These are phyloP conservation scores for Caenorhabditis sulstoni DNA, from an alignment of 2,888 invertebrate genomes.

Conservation along the genomic window DNA sequence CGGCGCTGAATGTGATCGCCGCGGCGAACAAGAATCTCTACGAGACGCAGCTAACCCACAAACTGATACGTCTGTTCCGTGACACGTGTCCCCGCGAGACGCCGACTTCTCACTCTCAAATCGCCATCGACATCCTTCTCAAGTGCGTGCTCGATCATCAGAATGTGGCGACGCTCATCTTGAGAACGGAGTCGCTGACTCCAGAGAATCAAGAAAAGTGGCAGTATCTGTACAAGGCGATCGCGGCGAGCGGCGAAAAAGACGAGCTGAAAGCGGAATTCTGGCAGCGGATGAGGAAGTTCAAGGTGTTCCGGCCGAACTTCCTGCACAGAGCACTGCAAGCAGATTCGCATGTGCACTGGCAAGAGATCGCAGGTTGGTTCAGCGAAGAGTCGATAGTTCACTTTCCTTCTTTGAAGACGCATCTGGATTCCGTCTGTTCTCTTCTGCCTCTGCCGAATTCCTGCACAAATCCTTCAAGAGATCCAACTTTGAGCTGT, in stretches of 20 bases:
- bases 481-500: slow-evolving; percentile 51
- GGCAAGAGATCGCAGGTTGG: slow-evolving; percentile 43
- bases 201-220: slow-evolving; percentile 69
- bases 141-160: slow-evolving; percentile 68
- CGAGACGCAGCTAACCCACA: slow-evolving; percentile 58
- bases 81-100: slow-evolving; percentile 67
- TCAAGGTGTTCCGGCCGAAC: slow-evolving; percentile 72
- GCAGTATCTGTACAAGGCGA: slow-evolving; percentile 70
- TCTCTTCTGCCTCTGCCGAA: slow-evolving; percentile 51
- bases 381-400: too few species aligned
- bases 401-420: too few species aligned
- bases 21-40: slow-evolving; percentile 53
- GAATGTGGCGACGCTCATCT: slow-evolving; percentile 69
- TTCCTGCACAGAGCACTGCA: slow-evolving; percentile 63
- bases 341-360: slow-evolving; percentile 63
- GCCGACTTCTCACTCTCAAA: slow-evolving; percentile 63
- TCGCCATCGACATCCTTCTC: slow-evolving; percentile 70
- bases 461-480: slow-evolving; percentile 53
- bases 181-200: slow-evolving; percentile 64
- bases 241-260: slow-evolving; percentile 54
- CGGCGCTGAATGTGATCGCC: slow-evolving; percentile 64
- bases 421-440: slow-evolving; percentile 54
- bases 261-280: slow-evolving; percentile 69
- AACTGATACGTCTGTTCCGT: slow-evolving; percentile 70
- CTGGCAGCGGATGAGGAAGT: slow-evolving; percentile 67